Base-by-base conservation (phyloP, 2,888 invertebrate genomes). In the Parnassius smintheus region DNA sequence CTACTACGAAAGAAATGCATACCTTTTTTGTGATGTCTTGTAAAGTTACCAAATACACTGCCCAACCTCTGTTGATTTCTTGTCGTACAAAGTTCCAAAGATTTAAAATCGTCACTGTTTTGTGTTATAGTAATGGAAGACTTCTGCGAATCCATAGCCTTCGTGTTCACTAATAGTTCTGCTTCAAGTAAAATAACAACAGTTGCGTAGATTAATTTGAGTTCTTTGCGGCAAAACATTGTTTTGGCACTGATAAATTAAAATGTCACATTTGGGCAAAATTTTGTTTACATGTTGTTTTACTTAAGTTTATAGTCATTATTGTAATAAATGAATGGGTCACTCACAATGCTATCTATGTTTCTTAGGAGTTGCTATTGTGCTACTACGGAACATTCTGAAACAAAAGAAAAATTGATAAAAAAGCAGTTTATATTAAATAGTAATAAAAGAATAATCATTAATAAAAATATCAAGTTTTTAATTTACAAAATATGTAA, bases 281-380 rank as follows among this genome's bases (percentile, higher is more conserved):
- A 69, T 70, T 71, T 55, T 68, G 66, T 64, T 76, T 72, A 79
- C 71, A 69, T 70, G 63, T 46, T n/a, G 12, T 66, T 66, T 72
- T 79, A 85, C 90, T 89, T 76, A 91, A 81, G 79, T 91, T 91
- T 78, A 90, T 91, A 83, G 90, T 91, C 91, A 91, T 88, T 80
- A 80, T 88, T 85, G 65, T 67, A 56, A 48, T 12, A 11, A 44
- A 50, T 42, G 11, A 45, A 7, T 11, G 7, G 7, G 48, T 18
- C 52, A 59, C 59, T 59, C 59, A 59, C 59, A 59, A 42, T 59
- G 64, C 53, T 64, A 64, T 52, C 64, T 64, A 46, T 56, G 48
- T 10, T 56, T 59, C 8, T 10, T 46, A 42, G 18, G 25, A 8
- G 13, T 46, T 44, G 18, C 22, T 9, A 56, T 41, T 42, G 48